Conservation (phyloP, 2,797 vertebrate species). For the Chromobotia macracanthus region DNA sequence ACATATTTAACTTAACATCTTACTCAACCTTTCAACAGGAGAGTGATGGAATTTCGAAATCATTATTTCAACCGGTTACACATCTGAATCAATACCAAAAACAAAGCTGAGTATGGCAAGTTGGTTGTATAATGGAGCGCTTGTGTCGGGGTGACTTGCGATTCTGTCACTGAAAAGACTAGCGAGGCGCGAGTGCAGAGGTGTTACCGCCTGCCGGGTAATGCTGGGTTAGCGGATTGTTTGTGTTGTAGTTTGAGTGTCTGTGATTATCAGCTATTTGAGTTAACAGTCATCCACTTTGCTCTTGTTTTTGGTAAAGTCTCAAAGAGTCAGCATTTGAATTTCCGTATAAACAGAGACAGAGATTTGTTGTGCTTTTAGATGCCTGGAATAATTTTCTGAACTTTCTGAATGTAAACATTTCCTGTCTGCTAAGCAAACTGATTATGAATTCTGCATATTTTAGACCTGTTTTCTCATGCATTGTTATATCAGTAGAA, state of each 20-base stretch:
- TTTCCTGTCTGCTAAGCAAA: background rate
- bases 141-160: slow-evolving; percentile 37
- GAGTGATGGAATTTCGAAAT: slow-evolving; percentile 43
- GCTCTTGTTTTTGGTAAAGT: slow-evolving; percentile 28
- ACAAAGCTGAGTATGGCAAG: slow-evolving; percentile 46
- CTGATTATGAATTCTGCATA: background rate
- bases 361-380: background rate
- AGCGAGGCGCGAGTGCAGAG: slow-evolving; percentile 11
- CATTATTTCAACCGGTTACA: slow-evolving; percentile 48
- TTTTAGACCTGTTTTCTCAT: background rate
- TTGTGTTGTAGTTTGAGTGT: slow-evolving; percentile 32
- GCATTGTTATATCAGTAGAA: slow-evolving; percentile 9
- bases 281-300: slow-evolving; percentile 36
- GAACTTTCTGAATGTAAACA: background rate
- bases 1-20: slow-evolving; percentile 49
- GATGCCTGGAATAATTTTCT: slow-evolving; percentile 7
- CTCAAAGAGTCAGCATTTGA: background rate
- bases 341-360: background rate
- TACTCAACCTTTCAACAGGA: slow-evolving; percentile 26
- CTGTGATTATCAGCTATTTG: slow-evolving; percentile 3
- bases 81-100: slow-evolving; percentile 44
- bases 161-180: slow-evolving; percentile 34
- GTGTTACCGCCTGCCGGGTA: slow-evolving; percentile 18
- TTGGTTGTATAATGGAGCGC: slow-evolving; percentile 33
- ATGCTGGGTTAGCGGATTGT: slow-evolving; percentile 36